These are phyloP conservation scores for Bombycilla garrulus DNA, from an alignment of 2,113 vertebrate species.

Conservation along the genomic window DNA sequence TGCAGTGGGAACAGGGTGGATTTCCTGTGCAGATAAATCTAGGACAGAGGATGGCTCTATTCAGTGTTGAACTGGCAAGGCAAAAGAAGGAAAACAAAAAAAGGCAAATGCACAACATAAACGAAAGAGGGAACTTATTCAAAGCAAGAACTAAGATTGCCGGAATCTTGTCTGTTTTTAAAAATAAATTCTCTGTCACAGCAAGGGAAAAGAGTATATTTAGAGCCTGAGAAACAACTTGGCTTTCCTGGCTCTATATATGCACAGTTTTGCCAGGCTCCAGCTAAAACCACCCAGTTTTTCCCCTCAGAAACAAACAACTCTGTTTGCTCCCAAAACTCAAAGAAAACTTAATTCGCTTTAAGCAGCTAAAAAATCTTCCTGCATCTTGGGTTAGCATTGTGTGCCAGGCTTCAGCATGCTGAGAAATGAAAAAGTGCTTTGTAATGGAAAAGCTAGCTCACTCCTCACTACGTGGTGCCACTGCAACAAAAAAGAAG, in stretches of 20 bases:
- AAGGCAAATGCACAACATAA: background rate
- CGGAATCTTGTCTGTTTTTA: slow-evolving; percentile 24
- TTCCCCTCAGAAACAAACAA: slow-evolving; percentile 21
- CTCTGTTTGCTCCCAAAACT: slow-evolving; percentile 26
- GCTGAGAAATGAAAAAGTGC: slow-evolving; percentile 49
- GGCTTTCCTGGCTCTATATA: slow-evolving; percentile 12
- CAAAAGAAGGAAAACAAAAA: background rate
- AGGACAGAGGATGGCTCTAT: background rate
- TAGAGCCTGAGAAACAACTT: slow-evolving; percentile 43
- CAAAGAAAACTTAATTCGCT: slow-evolving; percentile 32
- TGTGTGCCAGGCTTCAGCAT: slow-evolving; percentile 28
- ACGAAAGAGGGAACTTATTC: slow-evolving; percentile 14
- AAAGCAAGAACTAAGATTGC: slow-evolving; percentile 17
- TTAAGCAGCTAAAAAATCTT: slow-evolving; percentile 41
- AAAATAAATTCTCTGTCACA: slow-evolving; percentile 44
- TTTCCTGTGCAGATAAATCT: background rate
- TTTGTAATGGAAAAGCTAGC: slow-evolving; percentile 43
- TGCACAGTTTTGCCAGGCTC: slow-evolving; percentile 9
- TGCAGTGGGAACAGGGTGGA: background rate
- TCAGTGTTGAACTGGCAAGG: background rate
- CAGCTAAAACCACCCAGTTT: slow-evolving; percentile 7
- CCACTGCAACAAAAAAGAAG: background rate
- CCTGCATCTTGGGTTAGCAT: slow-evolving; percentile 15
- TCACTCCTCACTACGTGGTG: background rate
- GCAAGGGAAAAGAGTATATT: background rate